phyloP scores from a whole-genome alignment of 2,113 vertebrate genomes.

The Malurus alboscapulatus region DNA sequence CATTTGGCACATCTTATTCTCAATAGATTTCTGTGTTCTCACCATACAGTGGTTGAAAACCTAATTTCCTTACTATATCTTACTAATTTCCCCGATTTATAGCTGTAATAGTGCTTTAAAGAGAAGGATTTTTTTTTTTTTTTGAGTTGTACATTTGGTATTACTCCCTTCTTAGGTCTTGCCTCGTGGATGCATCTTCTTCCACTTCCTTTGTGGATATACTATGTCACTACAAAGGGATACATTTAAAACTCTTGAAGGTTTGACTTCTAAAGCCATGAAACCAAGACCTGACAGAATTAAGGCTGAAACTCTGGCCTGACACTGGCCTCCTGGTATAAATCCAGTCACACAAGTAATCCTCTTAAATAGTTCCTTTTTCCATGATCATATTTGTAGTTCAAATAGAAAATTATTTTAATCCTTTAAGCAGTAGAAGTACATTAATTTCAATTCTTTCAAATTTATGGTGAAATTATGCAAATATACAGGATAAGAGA shows the following conservation, averaged over 20 bases:
- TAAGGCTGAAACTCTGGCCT: not conserved
- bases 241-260: not conserved
- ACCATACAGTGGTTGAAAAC: not conserved
- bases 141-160: not conserved
- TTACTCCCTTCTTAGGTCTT: not conserved
- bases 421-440: not conserved
- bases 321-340: not conserved
- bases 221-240: not conserved
- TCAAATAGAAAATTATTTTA: not conserved
- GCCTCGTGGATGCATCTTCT: not conserved
- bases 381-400: not conserved
- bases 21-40: not conserved
- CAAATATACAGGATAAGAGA: not conserved
- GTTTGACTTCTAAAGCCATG: not conserved
- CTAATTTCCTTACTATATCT: not conserved
- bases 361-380: conserved; percentile 18
- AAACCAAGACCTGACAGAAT: not conserved
- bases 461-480: not conserved
- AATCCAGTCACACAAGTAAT: not conserved
- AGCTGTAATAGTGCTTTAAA: not conserved
- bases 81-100: not conserved
- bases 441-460: not conserved
- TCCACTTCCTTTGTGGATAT: not conserved
- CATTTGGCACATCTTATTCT: not conserved
- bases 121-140: not conserved